phyloP scores from a whole-genome alignment of 2,797 vertebrate species.

The Lithobates sylvaticus region DNA sequence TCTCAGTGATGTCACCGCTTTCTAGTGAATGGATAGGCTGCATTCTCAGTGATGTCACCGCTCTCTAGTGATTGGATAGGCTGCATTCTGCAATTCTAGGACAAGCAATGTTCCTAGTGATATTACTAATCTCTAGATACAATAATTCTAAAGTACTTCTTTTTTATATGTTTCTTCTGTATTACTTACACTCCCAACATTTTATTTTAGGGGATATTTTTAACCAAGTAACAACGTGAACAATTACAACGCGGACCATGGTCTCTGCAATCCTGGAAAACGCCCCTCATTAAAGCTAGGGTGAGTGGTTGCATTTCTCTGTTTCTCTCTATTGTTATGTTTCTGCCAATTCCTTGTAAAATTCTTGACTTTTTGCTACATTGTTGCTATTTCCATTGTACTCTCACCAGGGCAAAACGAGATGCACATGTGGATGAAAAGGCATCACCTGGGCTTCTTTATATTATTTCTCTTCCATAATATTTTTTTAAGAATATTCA shows the following conservation, averaged over 20 bases:
- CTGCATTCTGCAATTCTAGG: neutral
- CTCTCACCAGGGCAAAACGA: no score
- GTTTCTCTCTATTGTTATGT: no score
- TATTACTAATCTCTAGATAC: neutral
- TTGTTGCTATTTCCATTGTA: no score
- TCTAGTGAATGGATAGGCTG: neutral
- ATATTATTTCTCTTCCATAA: no score
- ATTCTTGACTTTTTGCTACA: no score
- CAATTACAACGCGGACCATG: slow-evolving; percentile 9
- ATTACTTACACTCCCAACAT: neutral
- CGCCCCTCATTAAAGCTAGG: slow-evolving; percentile 48
- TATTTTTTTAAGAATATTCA: no score
- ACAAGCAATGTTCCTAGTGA: neutral
- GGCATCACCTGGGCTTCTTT: no score
- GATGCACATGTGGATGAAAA: no score
- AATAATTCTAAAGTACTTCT: no score
- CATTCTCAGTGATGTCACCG: neutral
- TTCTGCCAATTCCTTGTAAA: no score
- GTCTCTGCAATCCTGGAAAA: slow-evolving; percentile 20
- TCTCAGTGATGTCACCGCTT: neutral
- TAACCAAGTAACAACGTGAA: slow-evolving; percentile 26
- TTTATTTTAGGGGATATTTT: neutral
- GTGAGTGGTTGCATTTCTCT: slow-evolving; percentile 5
- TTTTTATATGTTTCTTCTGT: neutral
- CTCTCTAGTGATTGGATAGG: neutral